These are phyloP conservation scores for Maylandia zebra DNA, from an alignment of 2,113 vertebrate species.

Conservation along the genomic window DNA sequence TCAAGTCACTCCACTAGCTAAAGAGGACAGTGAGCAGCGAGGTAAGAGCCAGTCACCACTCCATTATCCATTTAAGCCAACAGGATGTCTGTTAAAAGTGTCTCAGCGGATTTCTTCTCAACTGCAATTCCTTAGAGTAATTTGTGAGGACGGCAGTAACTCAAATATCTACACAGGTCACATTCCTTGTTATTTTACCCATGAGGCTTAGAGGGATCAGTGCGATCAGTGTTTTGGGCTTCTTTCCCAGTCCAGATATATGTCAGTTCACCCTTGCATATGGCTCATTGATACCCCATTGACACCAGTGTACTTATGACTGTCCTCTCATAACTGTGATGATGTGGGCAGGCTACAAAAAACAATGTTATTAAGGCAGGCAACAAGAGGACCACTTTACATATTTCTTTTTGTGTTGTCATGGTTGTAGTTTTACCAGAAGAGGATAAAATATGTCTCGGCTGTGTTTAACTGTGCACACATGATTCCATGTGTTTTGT, in stretches of 20 bases:
- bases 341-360: not conserved
- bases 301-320: not conserved
- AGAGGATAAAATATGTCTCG: not conserved
- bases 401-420: not conserved
- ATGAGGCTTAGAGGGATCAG: not conserved
- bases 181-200: not conserved
- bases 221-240: not conserved
- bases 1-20: conserved; percentile 33
- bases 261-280: conserved; percentile 1
- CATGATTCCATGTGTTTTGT: not conserved
- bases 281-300: conserved; percentile 41
- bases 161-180: not conserved
- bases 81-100: not conserved
- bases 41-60: conserved; percentile 55
- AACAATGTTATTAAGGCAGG: not conserved
- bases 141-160: not conserved
- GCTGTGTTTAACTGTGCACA: not conserved
- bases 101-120: not conserved
- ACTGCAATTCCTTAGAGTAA: not conserved
- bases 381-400: not conserved
- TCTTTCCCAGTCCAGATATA: not conserved
- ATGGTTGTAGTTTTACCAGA: not conserved
- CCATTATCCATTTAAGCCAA: conserved; percentile 1
- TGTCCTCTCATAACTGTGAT: not conserved
- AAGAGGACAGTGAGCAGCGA: conserved; percentile 39